A percentile compares a stretch with the other conserved stretches of the same genome.
phyloP scores from a whole-genome alignment of 2,888 invertebrate genomes.

The Chymomyza procnemis region DNA sequence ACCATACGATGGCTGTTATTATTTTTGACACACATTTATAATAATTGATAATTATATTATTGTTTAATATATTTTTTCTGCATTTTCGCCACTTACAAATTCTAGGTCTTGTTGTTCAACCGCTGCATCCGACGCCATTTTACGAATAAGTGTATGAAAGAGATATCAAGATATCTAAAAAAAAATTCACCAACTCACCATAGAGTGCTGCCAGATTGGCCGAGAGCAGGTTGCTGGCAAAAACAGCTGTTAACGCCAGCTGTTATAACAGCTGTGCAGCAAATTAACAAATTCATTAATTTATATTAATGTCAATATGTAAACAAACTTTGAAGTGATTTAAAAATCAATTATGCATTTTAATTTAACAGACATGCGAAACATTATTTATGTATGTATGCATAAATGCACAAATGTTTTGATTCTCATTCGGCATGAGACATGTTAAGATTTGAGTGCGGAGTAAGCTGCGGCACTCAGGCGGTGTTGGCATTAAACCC shows the following conservation, averaged over 20 bases:
- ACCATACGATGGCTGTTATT: too few species aligned
- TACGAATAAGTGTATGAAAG: conserved; percentile 34
- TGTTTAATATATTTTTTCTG: background rate
- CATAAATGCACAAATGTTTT: too few species aligned
- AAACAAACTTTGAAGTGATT: too few species aligned
- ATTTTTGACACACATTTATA: background rate
- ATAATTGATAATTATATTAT: conserved; percentile 2
- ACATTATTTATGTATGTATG: too few species aligned
- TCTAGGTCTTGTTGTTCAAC: conserved; percentile 56
- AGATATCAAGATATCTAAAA: background rate
- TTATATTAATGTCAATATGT: too few species aligned
- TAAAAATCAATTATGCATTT: too few species aligned
- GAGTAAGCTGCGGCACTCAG: too few species aligned
- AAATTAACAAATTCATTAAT: background rate
- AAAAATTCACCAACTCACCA: background rate
- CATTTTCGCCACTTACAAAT: conserved; percentile 47
- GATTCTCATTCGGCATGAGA: too few species aligned
- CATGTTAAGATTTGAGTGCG: too few species aligned
- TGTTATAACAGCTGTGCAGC: too few species aligned
- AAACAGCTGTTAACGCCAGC: background rate
- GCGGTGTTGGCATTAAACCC: too few species aligned
- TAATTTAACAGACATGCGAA: too few species aligned
- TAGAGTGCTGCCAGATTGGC: background rate
- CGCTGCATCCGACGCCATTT: conserved; percentile 60
- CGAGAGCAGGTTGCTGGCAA: background rate